A percentile compares a stretch with the other conserved stretches of the same genome.
Conservation (phyloP, 2,888 invertebrate species). For the Zygogramma bicolorata region DNA sequence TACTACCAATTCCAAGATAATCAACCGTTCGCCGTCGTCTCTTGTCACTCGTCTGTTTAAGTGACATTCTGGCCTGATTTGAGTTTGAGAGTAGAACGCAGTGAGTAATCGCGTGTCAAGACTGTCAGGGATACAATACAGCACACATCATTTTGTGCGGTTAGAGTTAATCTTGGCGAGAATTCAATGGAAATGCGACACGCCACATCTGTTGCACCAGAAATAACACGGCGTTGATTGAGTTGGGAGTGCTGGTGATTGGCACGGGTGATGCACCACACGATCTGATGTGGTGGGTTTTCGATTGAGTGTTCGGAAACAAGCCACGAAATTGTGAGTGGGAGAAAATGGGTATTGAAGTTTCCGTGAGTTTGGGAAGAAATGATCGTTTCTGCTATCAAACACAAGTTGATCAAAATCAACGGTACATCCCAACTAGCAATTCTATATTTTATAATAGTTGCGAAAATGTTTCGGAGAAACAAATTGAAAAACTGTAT, state of each 20-base stretch:
- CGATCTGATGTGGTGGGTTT: not conserved
- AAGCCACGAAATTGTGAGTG: not conserved
- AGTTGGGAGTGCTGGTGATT: not conserved
- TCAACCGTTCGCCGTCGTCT: not conserved
- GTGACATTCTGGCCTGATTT: slow-evolving; percentile 5
- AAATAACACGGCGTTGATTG: slow-evolving; percentile 11
- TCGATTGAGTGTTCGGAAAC: too few species aligned
- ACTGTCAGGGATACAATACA: slow-evolving; percentile 20
- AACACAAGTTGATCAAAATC: too few species aligned
- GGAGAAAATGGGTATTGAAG: too few species aligned
- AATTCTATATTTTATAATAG: too few species aligned
- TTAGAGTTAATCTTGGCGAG: slow-evolving; percentile 1
- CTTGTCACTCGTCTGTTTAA: not conserved
- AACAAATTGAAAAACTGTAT: too few species aligned
- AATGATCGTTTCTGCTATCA: too few species aligned
- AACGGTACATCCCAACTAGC: too few species aligned
- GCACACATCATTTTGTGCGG: slow-evolving; percentile 34
- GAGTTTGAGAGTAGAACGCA: slow-evolving; percentile 42
- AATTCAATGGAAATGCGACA: not conserved
- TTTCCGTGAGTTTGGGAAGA: too few species aligned
- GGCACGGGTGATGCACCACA: not conserved
- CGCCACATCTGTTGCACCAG: slow-evolving; percentile 5
- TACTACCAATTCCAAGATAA: not conserved
- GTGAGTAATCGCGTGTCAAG: slow-evolving; percentile 39
- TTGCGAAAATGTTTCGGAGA: too few species aligned